phyloP scores from a whole-genome alignment of 2,888 invertebrate species.

The Apodemia duryi region DNA sequence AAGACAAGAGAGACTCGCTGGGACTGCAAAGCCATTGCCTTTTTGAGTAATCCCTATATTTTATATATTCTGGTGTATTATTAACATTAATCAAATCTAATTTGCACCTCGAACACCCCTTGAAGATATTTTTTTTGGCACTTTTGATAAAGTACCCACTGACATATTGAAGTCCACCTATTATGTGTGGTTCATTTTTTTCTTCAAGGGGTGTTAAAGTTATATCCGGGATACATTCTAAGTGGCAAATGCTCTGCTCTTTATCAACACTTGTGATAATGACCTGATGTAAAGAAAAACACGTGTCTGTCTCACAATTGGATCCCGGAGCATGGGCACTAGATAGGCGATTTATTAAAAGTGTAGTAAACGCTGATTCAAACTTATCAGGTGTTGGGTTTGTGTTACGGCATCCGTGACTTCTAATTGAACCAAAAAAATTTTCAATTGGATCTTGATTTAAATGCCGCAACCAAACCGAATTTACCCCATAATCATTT shows the following conservation, averaged over 20 bases:
- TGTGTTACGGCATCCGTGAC: conserved; percentile 29
- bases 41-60: conserved; percentile 21
- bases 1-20: conserved; percentile 18
- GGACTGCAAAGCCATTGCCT: conserved; percentile 21
- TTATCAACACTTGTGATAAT: conserved; percentile 15
- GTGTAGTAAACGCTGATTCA: conserved; percentile 24
- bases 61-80: conserved; percentile 22
- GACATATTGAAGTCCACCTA: conserved; percentile 26
- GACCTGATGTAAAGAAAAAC: conserved; percentile 17
- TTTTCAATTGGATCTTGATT: conserved; percentile 36
- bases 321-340: conserved; percentile 32
- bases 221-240: conserved; percentile 17
- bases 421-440: conserved; percentile 33
- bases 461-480: conserved; percentile 34
- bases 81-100: conserved; percentile 17
- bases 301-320: conserved; percentile 29
- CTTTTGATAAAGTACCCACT: conserved; percentile 30
- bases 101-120: conserved; percentile 26
- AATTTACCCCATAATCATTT: conserved; percentile 26
- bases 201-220: conserved; percentile 21
- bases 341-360: conserved; percentile 28
- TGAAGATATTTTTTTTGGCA: conserved; percentile 26
- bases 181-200: conserved; percentile 20
- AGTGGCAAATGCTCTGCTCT: conserved; percentile 2
- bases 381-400: conserved; percentile 28